Conservation (phyloP, 1,140 invertebrate species). For the Hypsibius dujardini region DNA sequence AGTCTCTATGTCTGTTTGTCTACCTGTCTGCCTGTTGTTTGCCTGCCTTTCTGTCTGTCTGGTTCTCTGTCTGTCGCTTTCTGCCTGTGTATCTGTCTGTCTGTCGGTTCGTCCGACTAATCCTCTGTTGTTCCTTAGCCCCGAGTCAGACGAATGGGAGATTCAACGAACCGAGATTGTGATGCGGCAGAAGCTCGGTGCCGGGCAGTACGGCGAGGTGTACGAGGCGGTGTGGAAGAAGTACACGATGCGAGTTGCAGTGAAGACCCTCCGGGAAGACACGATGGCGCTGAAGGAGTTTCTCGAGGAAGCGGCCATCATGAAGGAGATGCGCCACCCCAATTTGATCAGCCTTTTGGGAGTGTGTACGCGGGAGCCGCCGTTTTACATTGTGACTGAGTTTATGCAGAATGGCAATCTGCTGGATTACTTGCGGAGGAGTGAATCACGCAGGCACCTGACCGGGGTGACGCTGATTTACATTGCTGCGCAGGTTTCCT, state of each 20-base stretch:
- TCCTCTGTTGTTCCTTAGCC: conserved; percentile 21
- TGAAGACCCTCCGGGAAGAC: conserved; percentile 92
- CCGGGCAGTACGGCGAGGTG: conserved; percentile 95
- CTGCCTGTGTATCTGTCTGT: no score
- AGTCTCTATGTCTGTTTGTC: no score
- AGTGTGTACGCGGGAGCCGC: conserved; percentile 89
- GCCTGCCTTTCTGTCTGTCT: no score
- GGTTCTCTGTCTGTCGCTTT: no score
- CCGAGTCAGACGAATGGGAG: conserved; percentile 86
- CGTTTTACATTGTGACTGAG: conserved; percentile 98
- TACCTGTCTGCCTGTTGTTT: no score
- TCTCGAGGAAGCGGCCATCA: conserved; percentile 91
- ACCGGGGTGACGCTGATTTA: conserved; percentile 90
- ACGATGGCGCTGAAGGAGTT: conserved; percentile 99
- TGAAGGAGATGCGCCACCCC: conserved; percentile 99
- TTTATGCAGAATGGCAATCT: conserved; percentile 97
- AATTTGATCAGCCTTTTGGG: conserved; percentile 86
- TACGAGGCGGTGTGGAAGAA: conserved; percentile 97
- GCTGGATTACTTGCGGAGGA: conserved; percentile 77
- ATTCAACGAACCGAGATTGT: conserved; percentile 94
- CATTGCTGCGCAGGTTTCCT: conserved; percentile 96
- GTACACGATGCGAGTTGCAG: conserved; percentile 82
- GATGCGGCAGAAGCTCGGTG: conserved; percentile 94
- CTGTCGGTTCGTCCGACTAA: no score
- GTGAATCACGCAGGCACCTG: conserved; percentile 60